Percentiles rank a stretch among this genome's conserved stretches.
phyloP scores from a whole-genome alignment of 1,140 invertebrate genomes.

The Phocides pigmalion region DNA sequence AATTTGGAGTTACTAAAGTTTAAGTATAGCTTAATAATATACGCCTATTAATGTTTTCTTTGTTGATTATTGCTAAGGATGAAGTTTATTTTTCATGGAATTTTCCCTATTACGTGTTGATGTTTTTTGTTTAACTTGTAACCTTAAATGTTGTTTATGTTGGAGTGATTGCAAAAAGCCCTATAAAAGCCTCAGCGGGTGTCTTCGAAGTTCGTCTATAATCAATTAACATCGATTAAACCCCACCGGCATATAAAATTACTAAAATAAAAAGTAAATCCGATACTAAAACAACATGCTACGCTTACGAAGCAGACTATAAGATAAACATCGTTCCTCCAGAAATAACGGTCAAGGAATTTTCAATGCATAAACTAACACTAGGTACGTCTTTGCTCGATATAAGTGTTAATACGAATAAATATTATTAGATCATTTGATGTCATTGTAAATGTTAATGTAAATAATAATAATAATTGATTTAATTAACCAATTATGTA shows the following conservation, averaged over 20 bases:
- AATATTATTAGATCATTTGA: neutral
- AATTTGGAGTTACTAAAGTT: too few relatives aligned
- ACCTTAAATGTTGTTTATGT: conserved; percentile 21
- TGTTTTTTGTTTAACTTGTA: too few relatives aligned
- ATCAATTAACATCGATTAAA: conserved; percentile 57
- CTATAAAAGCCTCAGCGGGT: conserved; percentile 33
- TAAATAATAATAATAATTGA: neutral
- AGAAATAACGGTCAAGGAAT: conserved; percentile 72
- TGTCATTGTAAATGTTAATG: neutral
- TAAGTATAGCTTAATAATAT: too few relatives aligned
- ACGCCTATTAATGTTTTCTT: too few relatives aligned
- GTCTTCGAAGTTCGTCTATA: conserved; percentile 27
- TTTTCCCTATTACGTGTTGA: too few relatives aligned
- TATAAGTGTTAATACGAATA: conserved; percentile 29
- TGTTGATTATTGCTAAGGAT: too few relatives aligned
- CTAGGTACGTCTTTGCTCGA: conserved; percentile 33
- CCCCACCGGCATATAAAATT: conserved; percentile 63
- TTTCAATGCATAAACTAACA: conserved; percentile 53
- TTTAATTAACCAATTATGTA: too few relatives aligned
- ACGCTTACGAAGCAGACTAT: conserved; percentile 49
- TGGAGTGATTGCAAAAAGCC: conserved; percentile 35
- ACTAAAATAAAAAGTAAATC: conserved; percentile 72
- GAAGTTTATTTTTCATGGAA: too few relatives aligned
- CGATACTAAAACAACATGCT: conserved; percentile 63
- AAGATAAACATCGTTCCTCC: conserved; percentile 64